phyloP scores from a whole-genome alignment of 2,888 invertebrate species.

The Synanthedon andrenaeformis region DNA sequence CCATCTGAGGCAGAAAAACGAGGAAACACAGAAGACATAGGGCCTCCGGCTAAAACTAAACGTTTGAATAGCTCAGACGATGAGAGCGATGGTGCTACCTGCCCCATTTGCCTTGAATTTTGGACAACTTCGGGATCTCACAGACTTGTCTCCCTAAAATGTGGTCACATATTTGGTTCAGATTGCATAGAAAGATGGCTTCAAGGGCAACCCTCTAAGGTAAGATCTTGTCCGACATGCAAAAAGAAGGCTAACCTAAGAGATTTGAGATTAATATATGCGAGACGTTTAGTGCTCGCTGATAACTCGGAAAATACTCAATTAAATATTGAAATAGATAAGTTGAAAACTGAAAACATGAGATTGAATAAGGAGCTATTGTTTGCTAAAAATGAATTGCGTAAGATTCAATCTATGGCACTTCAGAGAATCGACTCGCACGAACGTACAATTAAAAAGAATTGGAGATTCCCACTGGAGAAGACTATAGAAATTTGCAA shows the following conservation, averaged over 20 bases:
- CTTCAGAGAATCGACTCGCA: conserved; percentile 35
- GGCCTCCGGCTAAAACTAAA: conserved; percentile 22
- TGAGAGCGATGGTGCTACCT: conserved; percentile 78
- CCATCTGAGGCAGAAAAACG: background rate
- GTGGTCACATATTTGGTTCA: conserved; percentile 93
- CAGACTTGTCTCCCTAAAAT: conserved; percentile 85
- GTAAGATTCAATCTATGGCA: conserved; percentile 30
- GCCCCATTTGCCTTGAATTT: conserved; percentile 89
- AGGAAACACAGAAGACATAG: background rate
- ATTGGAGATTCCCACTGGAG: conserved; percentile 68
- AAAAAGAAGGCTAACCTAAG: conserved; percentile 77
- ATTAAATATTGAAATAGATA: conserved; percentile 72
- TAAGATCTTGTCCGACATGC: conserved; percentile 88
- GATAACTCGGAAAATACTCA: conserved; percentile 83
- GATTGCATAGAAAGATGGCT: conserved; percentile 85
- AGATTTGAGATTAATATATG: conserved; percentile 85
- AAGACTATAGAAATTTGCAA: conserved; percentile 76
- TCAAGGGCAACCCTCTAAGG: conserved; percentile 56
- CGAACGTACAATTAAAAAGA: conserved; percentile 25
- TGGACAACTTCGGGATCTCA: conserved; percentile 92
- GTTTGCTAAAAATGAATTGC: background rate
- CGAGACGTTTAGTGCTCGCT: conserved; percentile 78
- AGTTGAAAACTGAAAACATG: conserved; percentile 68
- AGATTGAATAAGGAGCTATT: conserved; percentile 73
- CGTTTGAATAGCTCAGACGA: conserved; percentile 21